Evolutionary conservation across 2,888 invertebrate species (phyloP), one percentile per base, ranked within the genome.

Genomic region (Scelioninae gen. 1): DNA sequence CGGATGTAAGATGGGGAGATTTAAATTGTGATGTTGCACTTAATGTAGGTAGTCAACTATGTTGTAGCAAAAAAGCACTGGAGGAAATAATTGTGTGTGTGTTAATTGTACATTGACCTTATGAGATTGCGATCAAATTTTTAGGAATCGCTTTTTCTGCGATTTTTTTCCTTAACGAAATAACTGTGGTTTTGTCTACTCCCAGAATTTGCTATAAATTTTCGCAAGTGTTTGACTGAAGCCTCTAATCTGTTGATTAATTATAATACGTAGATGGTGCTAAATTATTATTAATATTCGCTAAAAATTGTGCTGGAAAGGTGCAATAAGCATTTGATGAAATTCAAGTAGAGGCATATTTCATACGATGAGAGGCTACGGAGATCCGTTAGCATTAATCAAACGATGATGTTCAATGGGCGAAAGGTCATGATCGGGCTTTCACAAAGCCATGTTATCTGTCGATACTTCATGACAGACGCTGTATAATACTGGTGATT

Each of bases 341-440:
- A 63, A 78, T 74, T 43, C 71, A 74, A 82, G 55, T 16, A 11
- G 29, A 62, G 13, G 32, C 16, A 53, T 66, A 60, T 51, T 65
- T 79, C 56, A 51, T 62, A 40, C 23, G 68, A 43, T 38, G 60
- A 65, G 16, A 45, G 69, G 11, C 63, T 68, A 34, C 23, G 34
- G 55, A 49, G 72, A 83, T 74, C 80, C 79, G 77, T 77, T 76
- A 76, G 58, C 68, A 68, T 80, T 75, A 72, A 83, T 80, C 83
- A 76, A 65, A 68, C 13, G 74, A 87, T 85, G 85, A 87, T 86
- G 85, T 86, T 87, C 86, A 86, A 83, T 85, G 85, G 80, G 85
- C 79, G 85, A 90, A 88, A 87, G 90, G 88, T 90, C 89, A 89
- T 84, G 86, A 88, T 83, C 86, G 82, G 53, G 60, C 71, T 76